Evolutionary conservation across 2,797 vertebrate genomes (phyloP).

Genomic region (Spheniscus humboldti): DNA sequence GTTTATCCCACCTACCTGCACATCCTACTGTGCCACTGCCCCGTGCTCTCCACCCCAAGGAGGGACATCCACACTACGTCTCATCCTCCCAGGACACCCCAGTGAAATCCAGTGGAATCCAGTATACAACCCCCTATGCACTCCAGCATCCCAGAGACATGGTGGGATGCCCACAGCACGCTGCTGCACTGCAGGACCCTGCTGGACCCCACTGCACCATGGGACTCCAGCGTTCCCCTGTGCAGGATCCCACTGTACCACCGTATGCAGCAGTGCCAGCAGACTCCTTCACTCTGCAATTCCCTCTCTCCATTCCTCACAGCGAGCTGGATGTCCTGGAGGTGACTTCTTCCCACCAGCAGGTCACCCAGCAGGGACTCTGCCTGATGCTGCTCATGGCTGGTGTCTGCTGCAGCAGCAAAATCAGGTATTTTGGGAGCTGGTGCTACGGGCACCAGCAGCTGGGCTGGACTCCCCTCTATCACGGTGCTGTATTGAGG

Average conservation of each 20-base stretch:
- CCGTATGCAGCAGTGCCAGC: background rate
- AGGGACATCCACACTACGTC: fast-evolving
- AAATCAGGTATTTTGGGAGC: background rate
- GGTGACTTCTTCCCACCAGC: background rate
- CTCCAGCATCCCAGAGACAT: background rate
- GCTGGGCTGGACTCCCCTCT: background rate
- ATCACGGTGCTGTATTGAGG: fast-evolving
- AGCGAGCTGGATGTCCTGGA: background rate
- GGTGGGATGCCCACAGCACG: background rate
- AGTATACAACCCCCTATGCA: background rate
- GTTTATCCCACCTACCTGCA: background rate
- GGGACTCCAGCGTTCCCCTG: background rate
- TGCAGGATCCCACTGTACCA: background rate
- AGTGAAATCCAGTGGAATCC: background rate
- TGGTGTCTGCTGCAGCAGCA: background rate
- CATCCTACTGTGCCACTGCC: background rate
- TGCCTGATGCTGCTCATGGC: background rate
- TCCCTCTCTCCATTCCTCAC: background rate
- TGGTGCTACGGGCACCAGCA: background rate
- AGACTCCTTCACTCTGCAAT: background rate
- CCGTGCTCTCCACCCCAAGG: background rate
- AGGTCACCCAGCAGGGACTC: background rate
- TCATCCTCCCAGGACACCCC: background rate
- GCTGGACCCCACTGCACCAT: fast-evolving
- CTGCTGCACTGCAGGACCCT: background rate